Evolutionary conservation across 2,888 invertebrate species (phyloP).

Genomic region (Augochlorella aurata): DNA sequence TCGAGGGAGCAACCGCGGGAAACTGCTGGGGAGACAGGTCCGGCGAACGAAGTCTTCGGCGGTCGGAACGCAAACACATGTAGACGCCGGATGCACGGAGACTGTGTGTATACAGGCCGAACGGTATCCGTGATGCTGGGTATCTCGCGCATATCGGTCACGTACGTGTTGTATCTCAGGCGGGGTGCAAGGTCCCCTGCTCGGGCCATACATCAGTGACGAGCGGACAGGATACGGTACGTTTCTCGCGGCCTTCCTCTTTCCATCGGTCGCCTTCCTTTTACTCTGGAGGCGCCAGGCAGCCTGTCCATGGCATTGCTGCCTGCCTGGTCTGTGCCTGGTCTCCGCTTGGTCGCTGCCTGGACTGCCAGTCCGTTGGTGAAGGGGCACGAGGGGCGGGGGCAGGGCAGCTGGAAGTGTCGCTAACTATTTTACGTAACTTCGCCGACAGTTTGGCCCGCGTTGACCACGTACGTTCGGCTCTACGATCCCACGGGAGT

Average conservation of each 20-base stretch:
- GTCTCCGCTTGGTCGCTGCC: not conserved
- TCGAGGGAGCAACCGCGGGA: not conserved
- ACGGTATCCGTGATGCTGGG: slow-evolving; percentile 47
- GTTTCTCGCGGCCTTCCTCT: slow-evolving; percentile 54
- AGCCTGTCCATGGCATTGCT: slow-evolving; percentile 65
- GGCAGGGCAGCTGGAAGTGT: slow-evolving; percentile 77
- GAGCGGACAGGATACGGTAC: slow-evolving; percentile 72
- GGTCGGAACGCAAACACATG: slow-evolving; percentile 8
- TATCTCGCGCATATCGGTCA: slow-evolving; percentile 77
- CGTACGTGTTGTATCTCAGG: slow-evolving; percentile 77
- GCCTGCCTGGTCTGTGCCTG: slow-evolving; percentile 15
- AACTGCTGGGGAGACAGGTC: slow-evolving; percentile 8
- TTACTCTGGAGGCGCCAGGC: slow-evolving; percentile 63
- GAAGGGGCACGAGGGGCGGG: slow-evolving; percentile 49
- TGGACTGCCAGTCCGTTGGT: slow-evolving; percentile 47
- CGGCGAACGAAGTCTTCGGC: slow-evolving; percentile 5
- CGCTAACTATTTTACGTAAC: slow-evolving; percentile 82
- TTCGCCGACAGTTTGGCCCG: slow-evolving; percentile 81
- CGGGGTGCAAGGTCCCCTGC: slow-evolving; percentile 72
- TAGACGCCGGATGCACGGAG: not conserved
- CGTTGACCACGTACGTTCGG: slow-evolving; percentile 82
- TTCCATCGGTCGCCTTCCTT: slow-evolving; percentile 61
- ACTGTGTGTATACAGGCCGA: slow-evolving; percentile 33
- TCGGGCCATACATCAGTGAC: slow-evolving; percentile 77
- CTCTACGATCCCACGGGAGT: slow-evolving; percentile 77